Conservation (phyloP, 2,888 invertebrate species). For the Brenthis daphne region DNA sequence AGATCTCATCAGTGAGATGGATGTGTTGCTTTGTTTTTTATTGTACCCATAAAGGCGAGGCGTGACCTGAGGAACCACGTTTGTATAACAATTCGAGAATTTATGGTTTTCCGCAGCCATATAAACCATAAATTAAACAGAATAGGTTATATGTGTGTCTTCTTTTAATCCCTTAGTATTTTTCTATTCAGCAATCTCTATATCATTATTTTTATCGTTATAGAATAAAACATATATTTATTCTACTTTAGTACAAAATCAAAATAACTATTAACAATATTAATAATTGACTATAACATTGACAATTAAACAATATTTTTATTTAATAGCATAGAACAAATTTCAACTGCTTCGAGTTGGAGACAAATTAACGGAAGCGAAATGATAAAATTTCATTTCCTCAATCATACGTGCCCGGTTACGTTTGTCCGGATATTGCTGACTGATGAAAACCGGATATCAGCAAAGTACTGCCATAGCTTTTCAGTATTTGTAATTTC, state of each 20-base stretch:
- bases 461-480: conserved; percentile 55
- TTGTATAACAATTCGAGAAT: conserved; percentile 59
- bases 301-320: too few species aligned
- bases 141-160: neutral
- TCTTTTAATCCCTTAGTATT: neutral
- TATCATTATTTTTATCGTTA: too few species aligned
- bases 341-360: neutral
- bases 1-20: conserved; percentile 72
- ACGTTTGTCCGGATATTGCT: conserved; percentile 59
- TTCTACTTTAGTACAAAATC: too few species aligned
- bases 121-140: conserved; percentile 23
- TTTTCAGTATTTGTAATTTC: conserved; percentile 14
- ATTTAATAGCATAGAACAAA: neutral
- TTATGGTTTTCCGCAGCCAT: conserved; percentile 40
- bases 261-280: too few species aligned
- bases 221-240: too few species aligned
- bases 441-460: conserved; percentile 70
- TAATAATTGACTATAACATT: too few species aligned
- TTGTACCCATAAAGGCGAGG: conserved; percentile 65
- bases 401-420: conserved; percentile 45
- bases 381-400: conserved; percentile 37
- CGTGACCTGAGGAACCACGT: conserved; percentile 57
- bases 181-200: too few species aligned
- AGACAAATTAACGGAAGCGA: conserved; percentile 10
- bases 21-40: conserved; percentile 74